Percentiles rank a stretch among this genome's conserved stretches.
Evolutionary conservation across 2,113 vertebrate genomes (phyloP).

Genomic region (Alethe diademata): DNA sequence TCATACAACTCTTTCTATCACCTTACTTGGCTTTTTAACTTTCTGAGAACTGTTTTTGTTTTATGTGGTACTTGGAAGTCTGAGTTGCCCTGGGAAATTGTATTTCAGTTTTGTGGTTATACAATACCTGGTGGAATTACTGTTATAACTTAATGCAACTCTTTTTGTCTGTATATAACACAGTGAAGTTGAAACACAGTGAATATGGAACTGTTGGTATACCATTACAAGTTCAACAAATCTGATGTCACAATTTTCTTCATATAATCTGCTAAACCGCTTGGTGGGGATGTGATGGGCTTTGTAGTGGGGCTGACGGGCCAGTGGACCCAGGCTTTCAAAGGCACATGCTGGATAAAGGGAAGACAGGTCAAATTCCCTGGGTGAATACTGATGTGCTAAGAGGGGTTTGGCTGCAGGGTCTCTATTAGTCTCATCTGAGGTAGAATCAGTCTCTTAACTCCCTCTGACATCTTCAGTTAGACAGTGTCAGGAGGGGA

Average conservation of each 20-base stretch:
- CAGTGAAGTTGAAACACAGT: background rate
- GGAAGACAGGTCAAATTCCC: background rate
- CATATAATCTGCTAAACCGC: background rate
- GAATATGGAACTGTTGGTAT: background rate
- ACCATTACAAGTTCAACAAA: background rate
- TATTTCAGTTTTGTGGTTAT: rapidly evolving
- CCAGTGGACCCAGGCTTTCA: background rate
- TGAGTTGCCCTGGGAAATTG: background rate
- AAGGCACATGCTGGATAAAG: background rate
- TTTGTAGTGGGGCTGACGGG: background rate
- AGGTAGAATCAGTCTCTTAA: background rate
- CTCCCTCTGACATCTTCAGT: background rate
- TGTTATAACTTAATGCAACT: background rate
- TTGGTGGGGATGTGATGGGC: background rate
- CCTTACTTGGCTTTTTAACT: background rate
- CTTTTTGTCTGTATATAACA: background rate
- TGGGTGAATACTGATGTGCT: background rate
- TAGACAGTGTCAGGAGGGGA: background rate
- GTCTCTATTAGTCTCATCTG: background rate
- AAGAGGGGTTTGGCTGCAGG: background rate
- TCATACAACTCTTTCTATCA: background rate
- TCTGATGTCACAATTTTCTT: background rate
- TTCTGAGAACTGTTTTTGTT: background rate
- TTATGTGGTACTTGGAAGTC: background rate
- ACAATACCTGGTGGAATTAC: background rate